Evolutionary conservation across 1,140 invertebrate species (phyloP).

Genomic region (Agraylea sexmaculata): DNA sequence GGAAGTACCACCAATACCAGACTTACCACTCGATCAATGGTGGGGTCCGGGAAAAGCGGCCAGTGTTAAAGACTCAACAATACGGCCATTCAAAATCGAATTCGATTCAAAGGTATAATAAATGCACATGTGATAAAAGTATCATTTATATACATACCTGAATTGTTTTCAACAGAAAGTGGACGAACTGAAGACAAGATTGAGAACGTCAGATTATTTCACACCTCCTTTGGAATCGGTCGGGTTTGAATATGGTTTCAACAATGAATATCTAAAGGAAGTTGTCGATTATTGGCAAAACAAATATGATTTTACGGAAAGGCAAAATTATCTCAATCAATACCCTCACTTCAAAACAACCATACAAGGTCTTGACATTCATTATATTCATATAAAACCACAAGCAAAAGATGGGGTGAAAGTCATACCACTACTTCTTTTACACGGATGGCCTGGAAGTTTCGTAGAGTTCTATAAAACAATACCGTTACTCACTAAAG

Average conservation of each 20-base stretch:
- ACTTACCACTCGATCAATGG: conserved; percentile 25
- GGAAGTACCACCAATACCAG: conserved; percentile 21
- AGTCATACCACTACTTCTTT: conserved; percentile 59
- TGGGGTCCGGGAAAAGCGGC: conserved; percentile 32
- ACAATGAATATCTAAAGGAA: conserved; percentile 46
- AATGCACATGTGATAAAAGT: not conserved
- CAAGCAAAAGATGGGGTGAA: conserved; percentile 26
- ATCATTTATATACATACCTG: not conserved
- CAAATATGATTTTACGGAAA: conserved; percentile 56
- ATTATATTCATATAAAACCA: conserved; percentile 34
- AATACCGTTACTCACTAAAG: conserved; percentile 53
- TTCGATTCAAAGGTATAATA: conserved; percentile 30
- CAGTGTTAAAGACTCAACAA: conserved; percentile 24
- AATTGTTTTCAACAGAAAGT: conserved; percentile 37
- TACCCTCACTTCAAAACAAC: conserved; percentile 62
- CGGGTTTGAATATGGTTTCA: conserved; percentile 42
- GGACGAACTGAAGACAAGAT: conserved; percentile 49
- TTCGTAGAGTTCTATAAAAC: conserved; percentile 75
- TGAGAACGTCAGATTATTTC: conserved; percentile 44
- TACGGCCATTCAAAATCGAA: conserved; percentile 30
- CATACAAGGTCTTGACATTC: conserved; percentile 46
- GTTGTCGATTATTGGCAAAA: conserved; percentile 61
- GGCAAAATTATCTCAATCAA: conserved; percentile 56
- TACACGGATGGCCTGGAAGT: conserved; percentile 86
- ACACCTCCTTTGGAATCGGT: conserved; percentile 50